Evolutionary conservation across 1,140 invertebrate species (phyloP), one percentile per base, ranked within the genome.

Genomic region (Bathynomus jamesi): DNA sequence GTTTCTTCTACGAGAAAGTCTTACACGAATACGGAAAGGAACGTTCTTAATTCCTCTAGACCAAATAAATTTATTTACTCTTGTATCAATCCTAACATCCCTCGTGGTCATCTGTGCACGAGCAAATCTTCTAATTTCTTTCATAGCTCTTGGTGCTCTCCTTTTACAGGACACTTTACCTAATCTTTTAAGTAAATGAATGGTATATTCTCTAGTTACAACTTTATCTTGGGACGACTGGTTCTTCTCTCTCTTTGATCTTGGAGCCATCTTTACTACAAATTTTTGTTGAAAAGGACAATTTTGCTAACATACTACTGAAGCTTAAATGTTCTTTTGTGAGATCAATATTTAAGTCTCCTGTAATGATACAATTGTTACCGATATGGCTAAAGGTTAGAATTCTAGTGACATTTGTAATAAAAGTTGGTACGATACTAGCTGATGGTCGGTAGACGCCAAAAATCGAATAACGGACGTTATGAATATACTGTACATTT

Each of bases 21-120:
- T 87, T 27, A 95, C 92, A 75, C 93, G 89, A 31, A 95, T 87
- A 75, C 92, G 87, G 87, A 93, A 94, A 68, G 93, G 92, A 72
- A 94, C 92, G 29, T 72, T 73, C 61, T 92, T 93, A 81, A 99
- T 91, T 81, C 97, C 97, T 83, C 97, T 94, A 27, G 93, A 96
- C 97, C 97, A 99, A 66, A 99, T 85, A 84, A 92, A 94, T 84
- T 99, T 99, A 86, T 99, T 99, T 30, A 99, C 85, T 80, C 94
- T 88, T 40, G 95, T 96, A 82, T 99, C 97, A 78, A 99, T 91
- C 80, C 97, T 87, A 13, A 99, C 96, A 88, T 99, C 98, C 71
- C 89, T 89, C 64, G 97, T 99, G 74, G 95, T 95, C 97, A 99
- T 99, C 85, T 97, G 94, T 84, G 96, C 92, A 81, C 93, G 89